phyloP scores from a whole-genome alignment of 92 coral and sea anemone species.

The Palythoa grandis region DNA sequence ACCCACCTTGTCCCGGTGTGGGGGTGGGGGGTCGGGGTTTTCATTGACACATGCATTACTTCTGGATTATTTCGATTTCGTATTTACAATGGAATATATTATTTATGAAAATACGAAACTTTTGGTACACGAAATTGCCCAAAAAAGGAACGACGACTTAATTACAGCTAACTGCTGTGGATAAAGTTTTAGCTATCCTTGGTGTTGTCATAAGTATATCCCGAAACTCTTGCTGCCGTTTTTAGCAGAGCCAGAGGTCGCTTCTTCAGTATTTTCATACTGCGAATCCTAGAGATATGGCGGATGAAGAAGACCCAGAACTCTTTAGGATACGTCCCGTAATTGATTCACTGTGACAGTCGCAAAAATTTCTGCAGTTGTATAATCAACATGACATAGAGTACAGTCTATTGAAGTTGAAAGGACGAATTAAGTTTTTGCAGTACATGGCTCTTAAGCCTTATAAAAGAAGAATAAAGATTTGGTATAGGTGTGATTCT shows the following conservation, averaged over 20 bases:
- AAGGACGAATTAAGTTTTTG: not conserved
- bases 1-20: no score
- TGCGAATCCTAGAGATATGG: not conserved
- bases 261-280: not conserved
- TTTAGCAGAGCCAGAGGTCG: not conserved
- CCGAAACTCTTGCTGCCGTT: not conserved
- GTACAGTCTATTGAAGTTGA: not conserved
- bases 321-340: conserved; percentile 4
- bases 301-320: not conserved
- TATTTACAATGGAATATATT: no score
- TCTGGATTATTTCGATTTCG: no score
- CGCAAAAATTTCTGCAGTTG: not conserved
- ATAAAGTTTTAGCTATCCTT: no score
- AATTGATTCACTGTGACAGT: not conserved
- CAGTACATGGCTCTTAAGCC: not conserved
- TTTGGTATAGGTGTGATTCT: not conserved
- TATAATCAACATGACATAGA: not conserved
- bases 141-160: no score
- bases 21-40: no score
- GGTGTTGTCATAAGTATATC: no score
- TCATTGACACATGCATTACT: no score
- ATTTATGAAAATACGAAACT: no score
- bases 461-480: not conserved
- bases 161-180: no score
- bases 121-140: no score